phyloP scores from a whole-genome alignment of 2,888 invertebrate genomes.

The Aplocera efformata region DNA sequence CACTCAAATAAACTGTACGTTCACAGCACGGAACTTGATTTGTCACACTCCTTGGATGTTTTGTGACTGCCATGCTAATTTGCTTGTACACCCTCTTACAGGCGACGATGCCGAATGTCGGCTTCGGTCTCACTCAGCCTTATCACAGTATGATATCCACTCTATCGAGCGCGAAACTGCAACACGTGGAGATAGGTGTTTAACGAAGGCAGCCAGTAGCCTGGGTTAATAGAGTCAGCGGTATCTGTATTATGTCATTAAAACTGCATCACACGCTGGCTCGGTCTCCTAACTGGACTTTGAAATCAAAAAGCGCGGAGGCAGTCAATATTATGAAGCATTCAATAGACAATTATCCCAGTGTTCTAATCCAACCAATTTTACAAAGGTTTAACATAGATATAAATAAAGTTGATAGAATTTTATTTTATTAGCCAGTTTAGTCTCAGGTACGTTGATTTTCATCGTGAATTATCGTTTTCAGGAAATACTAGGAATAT shows the following conservation, averaged over 20 bases:
- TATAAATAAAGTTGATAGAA: no score
- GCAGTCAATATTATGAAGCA: slow-evolving; percentile 24
- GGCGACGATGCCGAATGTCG: neutral
- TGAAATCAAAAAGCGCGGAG: slow-evolving; percentile 37
- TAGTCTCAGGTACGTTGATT: no score
- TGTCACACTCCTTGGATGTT: no score
- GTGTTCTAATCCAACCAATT: no score
- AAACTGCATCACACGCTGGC: slow-evolving; percentile 67
- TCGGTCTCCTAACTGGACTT: slow-evolving; percentile 62
- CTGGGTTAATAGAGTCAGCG: slow-evolving; percentile 67
- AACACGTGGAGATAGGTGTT: slow-evolving; percentile 59
- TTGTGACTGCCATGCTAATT: no score
- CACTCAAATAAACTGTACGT: no score
- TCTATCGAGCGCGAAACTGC: slow-evolving; percentile 37
- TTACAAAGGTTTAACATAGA: no score
- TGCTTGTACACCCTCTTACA: no score
- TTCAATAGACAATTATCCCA: neutral
- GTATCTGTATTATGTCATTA: slow-evolving; percentile 74
- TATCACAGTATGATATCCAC: neutral
- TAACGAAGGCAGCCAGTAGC: slow-evolving; percentile 52
- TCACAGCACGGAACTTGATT: no score
- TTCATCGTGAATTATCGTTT: no score
- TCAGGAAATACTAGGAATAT: no score
- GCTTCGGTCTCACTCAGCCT: neutral
- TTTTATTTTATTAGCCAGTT: no score